Conservation (phyloP, 2,797 vertebrate species). For the Phoebastria nigripes region DNA sequence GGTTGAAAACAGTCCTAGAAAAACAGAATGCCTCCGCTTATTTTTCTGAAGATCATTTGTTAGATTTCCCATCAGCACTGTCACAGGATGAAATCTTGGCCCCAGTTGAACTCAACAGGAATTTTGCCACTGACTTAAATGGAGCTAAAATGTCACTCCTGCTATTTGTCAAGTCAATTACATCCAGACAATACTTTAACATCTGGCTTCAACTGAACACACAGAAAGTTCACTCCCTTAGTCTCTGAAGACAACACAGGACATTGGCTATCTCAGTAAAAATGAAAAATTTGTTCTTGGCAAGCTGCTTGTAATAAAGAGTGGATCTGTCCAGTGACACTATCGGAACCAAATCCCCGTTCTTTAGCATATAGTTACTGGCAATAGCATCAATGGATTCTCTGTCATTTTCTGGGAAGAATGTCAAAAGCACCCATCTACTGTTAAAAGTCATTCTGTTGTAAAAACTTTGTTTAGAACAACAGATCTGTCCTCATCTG, state of each 20-base stretch:
- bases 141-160: slow-evolving; percentile 57
- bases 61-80: neutral
- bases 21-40: neutral
- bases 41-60: neutral
- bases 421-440: slow-evolving; percentile 27
- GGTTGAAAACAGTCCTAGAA: slow-evolving; percentile 6
- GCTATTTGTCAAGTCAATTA: slow-evolving; percentile 54
- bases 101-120: slow-evolving; percentile 42
- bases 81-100: slow-evolving; percentile 27
- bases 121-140: slow-evolving; percentile 44
- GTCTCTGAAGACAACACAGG: slow-evolving; percentile 1
- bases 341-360: neutral
- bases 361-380: neutral
- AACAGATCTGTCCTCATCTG: slow-evolving; percentile 8
- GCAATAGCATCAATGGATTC: neutral
- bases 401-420: slow-evolving; percentile 16
- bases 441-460: slow-evolving; percentile 4
- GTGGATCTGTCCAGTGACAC: neutral
- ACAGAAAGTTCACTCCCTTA: neutral
- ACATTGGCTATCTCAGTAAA: neutral
- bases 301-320: neutral
- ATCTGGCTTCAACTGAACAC: slow-evolving; percentile 42
- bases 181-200: slow-evolving; percentile 50
- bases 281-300: neutral
- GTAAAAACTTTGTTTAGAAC: slow-evolving; percentile 33